phyloP scores from a whole-genome alignment of 2,888 invertebrate genomes.

The Taphrorychus bicolor region DNA sequence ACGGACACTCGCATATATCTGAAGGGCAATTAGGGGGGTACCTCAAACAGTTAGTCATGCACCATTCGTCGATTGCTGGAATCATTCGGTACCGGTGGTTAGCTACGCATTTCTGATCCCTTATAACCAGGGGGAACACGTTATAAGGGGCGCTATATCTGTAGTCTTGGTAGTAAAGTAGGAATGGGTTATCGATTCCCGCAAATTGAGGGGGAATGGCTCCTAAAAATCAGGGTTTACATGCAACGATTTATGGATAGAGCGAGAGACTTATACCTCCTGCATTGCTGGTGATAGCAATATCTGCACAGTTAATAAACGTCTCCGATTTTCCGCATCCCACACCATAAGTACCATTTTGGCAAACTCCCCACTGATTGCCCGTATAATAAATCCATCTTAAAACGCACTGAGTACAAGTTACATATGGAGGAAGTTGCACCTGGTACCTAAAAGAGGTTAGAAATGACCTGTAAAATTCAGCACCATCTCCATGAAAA shows the following conservation, averaged over 20 bases:
- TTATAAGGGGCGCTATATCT: slow-evolving; percentile 68
- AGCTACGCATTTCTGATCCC: slow-evolving; percentile 82
- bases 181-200: slow-evolving; percentile 74
- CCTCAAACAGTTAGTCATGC: slow-evolving; percentile 83
- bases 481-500: too few species aligned
- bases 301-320: slow-evolving; percentile 90
- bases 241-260: not conserved
- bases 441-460: slow-evolving; percentile 71
- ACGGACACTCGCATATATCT: slow-evolving; percentile 82
- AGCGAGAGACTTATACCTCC: slow-evolving; percentile 66
- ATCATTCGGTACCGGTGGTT: slow-evolving; percentile 68
- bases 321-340: slow-evolving; percentile 92
- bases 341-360: slow-evolving; percentile 84
- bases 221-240: slow-evolving; percentile 7
- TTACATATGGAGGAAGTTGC: slow-evolving; percentile 79
- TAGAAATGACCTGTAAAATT: not conserved
- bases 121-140: slow-evolving; percentile 77
- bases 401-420: slow-evolving; percentile 89
- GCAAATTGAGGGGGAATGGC: slow-evolving; percentile 75
- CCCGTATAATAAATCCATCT: slow-evolving; percentile 93
- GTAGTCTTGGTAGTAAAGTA: slow-evolving; percentile 78
- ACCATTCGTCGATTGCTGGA: slow-evolving; percentile 84
- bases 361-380: slow-evolving; percentile 92
- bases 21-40: slow-evolving; percentile 88
- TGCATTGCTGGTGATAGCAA: slow-evolving; percentile 81